Base-by-base conservation (phyloP, 2,888 invertebrate species). In the Morpho deidamia region DNA sequence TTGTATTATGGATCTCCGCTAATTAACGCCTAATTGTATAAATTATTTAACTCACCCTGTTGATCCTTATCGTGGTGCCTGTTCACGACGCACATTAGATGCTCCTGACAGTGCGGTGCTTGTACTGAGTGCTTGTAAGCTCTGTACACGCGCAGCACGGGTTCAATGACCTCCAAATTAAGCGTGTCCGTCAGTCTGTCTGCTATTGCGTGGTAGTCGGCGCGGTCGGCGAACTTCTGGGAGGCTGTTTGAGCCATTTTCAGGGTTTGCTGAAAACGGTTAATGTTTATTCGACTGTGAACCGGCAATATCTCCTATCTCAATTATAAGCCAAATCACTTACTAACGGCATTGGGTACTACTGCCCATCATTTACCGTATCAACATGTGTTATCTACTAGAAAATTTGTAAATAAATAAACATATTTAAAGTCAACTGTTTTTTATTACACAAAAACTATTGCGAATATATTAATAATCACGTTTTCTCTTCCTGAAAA, bases 91-190 rank as follows among this genome's bases (percentile, higher is more conserved):
- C 96, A 96, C 76, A 96, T 90, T 38, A 96, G 93, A 67, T 95
- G 95, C 68, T 92, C 93, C 67, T 95, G 95, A 74, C 96, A 96
- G 49, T 93, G 91, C 0, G 94, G 94, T 33, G 92, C 90, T 66
- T 91, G 90, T 1, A 91, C 82, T 0, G 94, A 92, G 82, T 94
- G 96, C 69, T 93, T 92, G 83, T 94, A 96, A 1, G 95, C 96
- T 47, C 96, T 86, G 87, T 95, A 95, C 10, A 95, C 94, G 75
- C 95, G 91, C n/a, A 95, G 91, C 32, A 96, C 91, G 0, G 96
- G 96, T 72, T 95, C 95, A 49, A 96, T 94, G 55, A 96, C 92
- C 81, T 96, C 96, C 69, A 95, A 82, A 78, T 96, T 96, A 47
- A 96, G 91, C 1, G 95, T 94, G 71, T 96, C 95, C 0, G 95